Conservation (phyloP, 2,888 invertebrate genomes). For the Myopa testacea region DNA sequence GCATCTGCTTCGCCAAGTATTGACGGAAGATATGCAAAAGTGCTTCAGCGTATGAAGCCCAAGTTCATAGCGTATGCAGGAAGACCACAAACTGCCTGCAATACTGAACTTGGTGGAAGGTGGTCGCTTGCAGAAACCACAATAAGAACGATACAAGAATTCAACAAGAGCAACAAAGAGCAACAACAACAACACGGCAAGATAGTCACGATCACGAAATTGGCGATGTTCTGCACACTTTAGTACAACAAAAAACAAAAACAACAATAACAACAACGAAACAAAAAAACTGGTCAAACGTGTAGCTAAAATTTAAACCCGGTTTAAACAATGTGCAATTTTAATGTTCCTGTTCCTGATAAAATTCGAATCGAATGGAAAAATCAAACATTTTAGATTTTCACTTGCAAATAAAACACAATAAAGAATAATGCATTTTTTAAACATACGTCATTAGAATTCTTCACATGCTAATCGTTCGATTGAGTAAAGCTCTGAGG, state of each 20-base stretch:
- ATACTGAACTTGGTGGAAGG: constrained; percentile 33
- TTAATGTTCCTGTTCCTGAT: neutral
- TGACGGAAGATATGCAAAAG: neutral
- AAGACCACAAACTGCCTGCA: constrained; percentile 34
- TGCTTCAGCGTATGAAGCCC: neutral
- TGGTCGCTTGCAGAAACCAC: constrained; percentile 3
- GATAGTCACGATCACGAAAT: constrained; percentile 39
- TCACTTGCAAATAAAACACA: constrained; percentile 14
- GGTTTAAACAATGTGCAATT: constrained; percentile 20
- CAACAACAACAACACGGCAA: constrained; percentile 24
- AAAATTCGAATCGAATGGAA: neutral
- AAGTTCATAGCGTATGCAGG: constrained; percentile 16
- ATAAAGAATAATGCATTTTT: neutral
- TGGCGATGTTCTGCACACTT: constrained; percentile 26
- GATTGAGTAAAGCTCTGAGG: neutral
- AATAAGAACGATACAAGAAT: neutral
- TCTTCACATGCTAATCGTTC: neutral
- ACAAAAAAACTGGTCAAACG: constrained; percentile 63
- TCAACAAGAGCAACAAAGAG: constrained; percentile 5
- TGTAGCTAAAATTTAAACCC: constrained; percentile 51
- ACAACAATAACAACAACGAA: constrained; percentile 47
- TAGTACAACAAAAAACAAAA: constrained; percentile 31
- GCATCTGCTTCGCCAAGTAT: too few relatives aligned
- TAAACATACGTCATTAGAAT: constrained; percentile 10
- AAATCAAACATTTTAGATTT: neutral